Conservation (phyloP, 2,113 vertebrate species). For the Rhea pennata region DNA sequence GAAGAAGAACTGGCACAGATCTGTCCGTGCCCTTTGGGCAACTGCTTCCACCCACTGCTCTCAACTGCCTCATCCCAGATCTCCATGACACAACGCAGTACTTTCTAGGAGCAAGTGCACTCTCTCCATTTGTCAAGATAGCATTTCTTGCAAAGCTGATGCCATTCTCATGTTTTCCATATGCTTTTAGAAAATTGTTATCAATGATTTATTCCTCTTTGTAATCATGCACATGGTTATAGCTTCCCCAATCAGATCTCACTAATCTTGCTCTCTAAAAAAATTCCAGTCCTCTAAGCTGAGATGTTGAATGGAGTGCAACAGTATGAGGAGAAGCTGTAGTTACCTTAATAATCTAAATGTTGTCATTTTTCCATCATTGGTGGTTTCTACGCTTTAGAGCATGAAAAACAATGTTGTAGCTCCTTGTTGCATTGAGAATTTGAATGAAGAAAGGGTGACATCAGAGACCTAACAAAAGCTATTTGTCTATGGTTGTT, state of each 20-base stretch:
- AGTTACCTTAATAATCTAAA: neutral
- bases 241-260: neutral
- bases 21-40: neutral
- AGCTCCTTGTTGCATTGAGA: constrained; percentile 1
- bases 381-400: neutral
- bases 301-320: neutral
- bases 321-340: neutral
- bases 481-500: constrained; percentile 44
- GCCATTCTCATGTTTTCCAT: constrained; percentile 2
- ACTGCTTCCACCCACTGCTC: neutral
- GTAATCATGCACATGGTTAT: neutral
- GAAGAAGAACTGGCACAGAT: neutral
- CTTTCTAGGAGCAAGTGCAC: neutral
- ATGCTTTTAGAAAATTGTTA: neutral
- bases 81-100: neutral
- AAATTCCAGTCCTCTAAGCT: neutral
- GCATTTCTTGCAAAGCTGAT: neutral
- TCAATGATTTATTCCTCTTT: neutral
- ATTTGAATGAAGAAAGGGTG: neutral
- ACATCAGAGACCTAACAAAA: constrained; percentile 19
- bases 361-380: neutral
- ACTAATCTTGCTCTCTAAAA: neutral
- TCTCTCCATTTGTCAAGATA: neutral
- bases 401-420: neutral
- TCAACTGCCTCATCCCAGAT: neutral